These are phyloP conservation scores for Betta splendens DNA, from an alignment of 2,797 vertebrate species.

Conservation along the genomic window DNA sequence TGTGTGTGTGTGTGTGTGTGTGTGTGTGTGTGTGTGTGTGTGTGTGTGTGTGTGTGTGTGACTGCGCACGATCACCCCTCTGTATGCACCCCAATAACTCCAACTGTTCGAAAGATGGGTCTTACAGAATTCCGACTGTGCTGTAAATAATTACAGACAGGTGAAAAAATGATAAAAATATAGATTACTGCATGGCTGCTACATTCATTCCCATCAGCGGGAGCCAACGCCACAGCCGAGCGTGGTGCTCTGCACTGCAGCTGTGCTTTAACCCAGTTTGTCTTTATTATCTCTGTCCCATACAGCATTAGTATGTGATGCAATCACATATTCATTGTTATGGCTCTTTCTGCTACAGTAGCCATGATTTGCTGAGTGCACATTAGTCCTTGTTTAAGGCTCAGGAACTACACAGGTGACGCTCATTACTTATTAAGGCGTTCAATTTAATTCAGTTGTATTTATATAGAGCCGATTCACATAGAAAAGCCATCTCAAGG, in stretches of 20 bases:
- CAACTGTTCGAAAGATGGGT: neutral
- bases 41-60: neutral
- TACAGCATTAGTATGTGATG: neutral
- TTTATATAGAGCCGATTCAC: too few species aligned
- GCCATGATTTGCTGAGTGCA: conserved; percentile 8
- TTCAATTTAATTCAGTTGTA: too few species aligned
- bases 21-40: neutral
- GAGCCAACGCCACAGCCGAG: conserved; percentile 7
- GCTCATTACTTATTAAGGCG: conserved; percentile 37
- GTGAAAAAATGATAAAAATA: conserved; percentile 7
- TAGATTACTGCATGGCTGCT: conserved; percentile 16
- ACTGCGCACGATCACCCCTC: neutral
- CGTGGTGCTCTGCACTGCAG: conserved; percentile 11
- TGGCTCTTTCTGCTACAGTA: conserved; percentile 5
- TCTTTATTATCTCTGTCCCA: conserved; percentile 10
- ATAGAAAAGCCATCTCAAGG: too few species aligned
- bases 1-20: neutral
- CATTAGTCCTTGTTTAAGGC: conserved; percentile 15
- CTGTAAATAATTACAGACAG: conserved; percentile 7
- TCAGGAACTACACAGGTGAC: conserved; percentile 8
- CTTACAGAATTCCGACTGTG: neutral
- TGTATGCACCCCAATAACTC: conserved; percentile 2
- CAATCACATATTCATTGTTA: conserved; percentile 12
- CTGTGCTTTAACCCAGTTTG: conserved; percentile 7
- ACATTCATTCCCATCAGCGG: conserved; percentile 11